Base-by-base conservation (phyloP, 2,888 invertebrate species). In the Carpatolechia fugitivella region DNA sequence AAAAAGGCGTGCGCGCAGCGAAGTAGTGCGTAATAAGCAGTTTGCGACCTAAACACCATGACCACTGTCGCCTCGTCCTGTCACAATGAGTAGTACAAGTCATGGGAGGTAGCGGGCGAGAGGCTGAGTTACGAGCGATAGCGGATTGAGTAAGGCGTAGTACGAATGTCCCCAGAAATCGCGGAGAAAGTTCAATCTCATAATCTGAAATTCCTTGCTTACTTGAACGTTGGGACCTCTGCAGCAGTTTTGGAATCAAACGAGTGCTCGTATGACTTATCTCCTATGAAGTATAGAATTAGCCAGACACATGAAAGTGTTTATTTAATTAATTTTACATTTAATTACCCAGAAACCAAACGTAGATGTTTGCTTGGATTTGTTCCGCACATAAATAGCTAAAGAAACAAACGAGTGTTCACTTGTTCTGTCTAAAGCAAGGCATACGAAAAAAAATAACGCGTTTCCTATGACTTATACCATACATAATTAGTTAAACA, bases 1-100 rank as follows among this genome's bases (percentile, higher is more conserved):
- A 44, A 44, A 44, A 41, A 41, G 18, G 40, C 44, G 44, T 24
- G 44, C 5, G 29, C 29, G 29, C 20, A n/a, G 44, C 24, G 44
- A 44, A 29, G 18, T 41, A 41, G 33, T 46, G 33, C 33, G 47
- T 47, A 47, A 47, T 47, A 10, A 47, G 6, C 47, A 11, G 47
- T 10, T 16, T 31, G 31, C 8, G 10, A 16, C 10, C 14, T 31
- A 31, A 47, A 47, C 47, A 47, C 47, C 30, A 30, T 47, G 47
- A 47, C 47, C 24, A 24, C 11, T 11, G 41, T 44, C 41, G 6
- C 18, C 16, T 38, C 16, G 14, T 16, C 11, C 14, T 38, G 38
- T 38, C 38, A 38, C 18, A 14, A n/a, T 38, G n/a, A n/a, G n/a
- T n/a, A 5, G 41, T 24, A 18, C 41, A 24, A 24, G 41, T 20